A percentile compares a stretch with the other conserved stretches of the same genome.
phyloP scores from a whole-genome alignment of 2,888 invertebrate species.

The Hyposoter dolosus region DNA sequence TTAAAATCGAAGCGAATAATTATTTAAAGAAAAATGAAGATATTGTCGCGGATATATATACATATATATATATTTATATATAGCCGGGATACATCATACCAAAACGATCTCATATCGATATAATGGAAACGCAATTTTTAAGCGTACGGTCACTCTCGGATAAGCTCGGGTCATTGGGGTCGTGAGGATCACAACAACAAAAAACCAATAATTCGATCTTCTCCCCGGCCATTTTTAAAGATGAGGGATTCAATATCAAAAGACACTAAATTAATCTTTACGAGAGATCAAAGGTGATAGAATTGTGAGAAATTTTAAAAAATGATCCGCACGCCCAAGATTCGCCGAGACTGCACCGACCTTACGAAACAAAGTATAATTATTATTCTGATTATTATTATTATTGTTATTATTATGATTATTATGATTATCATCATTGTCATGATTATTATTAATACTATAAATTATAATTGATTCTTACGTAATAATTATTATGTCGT shows the following conservation, averaged over 20 bases:
- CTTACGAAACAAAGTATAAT: constrained; percentile 78
- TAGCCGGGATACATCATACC: constrained; percentile 83
- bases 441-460: constrained; percentile 59
- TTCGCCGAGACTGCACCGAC: constrained; percentile 72
- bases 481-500: constrained; percentile 70
- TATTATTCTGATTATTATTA: constrained; percentile 64
- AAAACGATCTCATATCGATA: constrained; percentile 83
- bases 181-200: not conserved
- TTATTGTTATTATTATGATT: constrained; percentile 72
- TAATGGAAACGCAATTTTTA: constrained; percentile 80
- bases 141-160: constrained; percentile 72
- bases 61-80: constrained; percentile 65
- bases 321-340: constrained; percentile 36
- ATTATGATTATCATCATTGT: constrained; percentile 68
- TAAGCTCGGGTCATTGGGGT: constrained; percentile 62
- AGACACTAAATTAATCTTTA: constrained; percentile 28
- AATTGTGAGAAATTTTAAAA: constrained; percentile 7
- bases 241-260: constrained; percentile 14
- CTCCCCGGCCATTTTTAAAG: constrained; percentile 26
- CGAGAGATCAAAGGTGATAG: not conserved
- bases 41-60: constrained; percentile 70
- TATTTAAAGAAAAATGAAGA: constrained; percentile 44
- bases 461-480: constrained; percentile 74
- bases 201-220: constrained; percentile 29
- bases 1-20: constrained; percentile 33